Conservation (phyloP, 2,888 invertebrate species). For the Stramonita haemastoma region DNA sequence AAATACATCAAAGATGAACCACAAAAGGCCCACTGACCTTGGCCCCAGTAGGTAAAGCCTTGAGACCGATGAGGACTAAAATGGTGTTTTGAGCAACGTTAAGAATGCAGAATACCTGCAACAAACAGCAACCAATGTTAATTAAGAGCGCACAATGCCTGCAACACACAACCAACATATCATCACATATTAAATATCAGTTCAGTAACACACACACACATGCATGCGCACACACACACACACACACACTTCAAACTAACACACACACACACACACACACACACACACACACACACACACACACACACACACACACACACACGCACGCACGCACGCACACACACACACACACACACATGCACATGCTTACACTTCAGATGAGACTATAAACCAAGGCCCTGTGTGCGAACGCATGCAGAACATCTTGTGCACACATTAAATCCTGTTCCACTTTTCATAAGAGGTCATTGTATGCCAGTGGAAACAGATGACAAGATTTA, state of each 20-base stretch:
- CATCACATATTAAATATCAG: no score
- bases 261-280: no score
- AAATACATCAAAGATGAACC: neutral
- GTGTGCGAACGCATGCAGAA: no score
- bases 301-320: neutral
- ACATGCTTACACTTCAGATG: no score
- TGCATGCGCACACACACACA: slow-evolving; percentile 30
- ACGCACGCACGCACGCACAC: neutral
- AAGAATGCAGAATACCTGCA: slow-evolving; percentile 88
- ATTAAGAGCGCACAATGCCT: neutral
- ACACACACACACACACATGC: slow-evolving; percentile 23
- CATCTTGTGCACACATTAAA: no score
- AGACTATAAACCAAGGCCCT: no score
- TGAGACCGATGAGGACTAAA: slow-evolving; percentile 94
- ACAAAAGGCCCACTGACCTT: slow-evolving; percentile 67
- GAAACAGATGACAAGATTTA: no score
- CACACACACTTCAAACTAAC: slow-evolving; percentile 37
- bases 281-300: neutral
- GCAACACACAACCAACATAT: slow-evolving; percentile 51
- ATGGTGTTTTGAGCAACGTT: slow-evolving; percentile 95
- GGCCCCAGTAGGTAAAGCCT: slow-evolving; percentile 90
- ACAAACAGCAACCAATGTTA: slow-evolving; percentile 35
- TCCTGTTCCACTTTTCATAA: no score
- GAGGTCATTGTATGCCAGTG: no score
- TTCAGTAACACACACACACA: neutral